phyloP scores from a whole-genome alignment of 1,140 invertebrate genomes.

The Caenorhabditis inopinata region DNA sequence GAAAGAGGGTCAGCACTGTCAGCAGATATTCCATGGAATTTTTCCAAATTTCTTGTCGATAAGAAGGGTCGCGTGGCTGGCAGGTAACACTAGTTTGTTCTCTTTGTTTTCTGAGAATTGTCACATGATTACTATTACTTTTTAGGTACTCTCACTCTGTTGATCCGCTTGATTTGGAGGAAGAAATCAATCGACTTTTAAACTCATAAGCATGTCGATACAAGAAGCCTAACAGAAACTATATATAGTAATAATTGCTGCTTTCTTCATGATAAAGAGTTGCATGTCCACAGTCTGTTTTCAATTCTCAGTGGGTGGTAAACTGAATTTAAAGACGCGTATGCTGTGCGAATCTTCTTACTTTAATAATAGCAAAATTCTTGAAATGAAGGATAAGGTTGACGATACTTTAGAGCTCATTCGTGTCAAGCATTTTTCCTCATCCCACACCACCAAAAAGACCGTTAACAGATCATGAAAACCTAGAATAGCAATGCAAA shows the following conservation, averaged over 20 bases:
- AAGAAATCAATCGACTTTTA: neutral
- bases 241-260: neutral
- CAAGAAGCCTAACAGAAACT: neutral
- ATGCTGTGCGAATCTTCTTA: too few species aligned
- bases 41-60: neutral
- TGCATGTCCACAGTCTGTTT: neutral
- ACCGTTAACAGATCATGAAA: too few species aligned
- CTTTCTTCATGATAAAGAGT: neutral
- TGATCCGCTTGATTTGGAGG: slow-evolving; percentile 10
- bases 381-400: too few species aligned
- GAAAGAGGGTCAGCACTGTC: slow-evolving; percentile 50
- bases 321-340: too few species aligned
- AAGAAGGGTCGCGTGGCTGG: neutral
- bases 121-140: neutral
- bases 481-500: too few species aligned
- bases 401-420: too few species aligned
- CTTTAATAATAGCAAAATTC: too few species aligned
- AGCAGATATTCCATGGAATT: slow-evolving; percentile 16
- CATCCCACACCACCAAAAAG: too few species aligned
- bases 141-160: slow-evolving; percentile 11
- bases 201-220: neutral
- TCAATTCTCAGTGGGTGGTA: too few species aligned
- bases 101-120: neutral
- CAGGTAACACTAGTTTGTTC: neutral
- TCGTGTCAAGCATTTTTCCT: too few species aligned